Evolutionary conservation across 2,113 vertebrate genomes (phyloP).

Genomic region (Apodemus sylvaticus): DNA sequence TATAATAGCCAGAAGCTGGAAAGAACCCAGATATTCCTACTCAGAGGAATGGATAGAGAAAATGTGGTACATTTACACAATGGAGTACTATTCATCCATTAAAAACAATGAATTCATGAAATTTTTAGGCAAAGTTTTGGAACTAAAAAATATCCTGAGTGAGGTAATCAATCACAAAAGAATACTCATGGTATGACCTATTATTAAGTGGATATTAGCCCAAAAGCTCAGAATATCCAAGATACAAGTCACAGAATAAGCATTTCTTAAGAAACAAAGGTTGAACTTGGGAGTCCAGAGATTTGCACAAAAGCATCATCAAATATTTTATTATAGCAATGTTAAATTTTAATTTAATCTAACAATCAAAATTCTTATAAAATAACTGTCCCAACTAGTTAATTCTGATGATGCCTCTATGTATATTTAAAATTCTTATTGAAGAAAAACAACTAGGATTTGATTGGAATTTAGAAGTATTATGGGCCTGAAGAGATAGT

Average conservation of each 20-base stretch:
- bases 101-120: no score
- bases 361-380: constrained; percentile 5
- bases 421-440: constrained; percentile 31
- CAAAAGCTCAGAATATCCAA: no score
- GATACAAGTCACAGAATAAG: background rate
- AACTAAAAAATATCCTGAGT: no score
- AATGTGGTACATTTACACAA: no score
- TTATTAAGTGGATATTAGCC: no score
- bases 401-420: constrained; percentile 28
- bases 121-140: no score
- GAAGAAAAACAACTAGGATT: constrained; percentile 39
- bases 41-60: no score
- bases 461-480: constrained; percentile 28
- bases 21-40: no score
- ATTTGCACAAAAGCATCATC: background rate
- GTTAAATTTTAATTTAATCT: constrained; percentile 30
- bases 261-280: constrained; percentile 8
- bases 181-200: no score
- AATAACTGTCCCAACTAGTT: constrained; percentile 31
- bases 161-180: no score
- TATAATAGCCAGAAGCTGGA: no score
- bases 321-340: constrained; percentile 34
- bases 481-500: background rate
- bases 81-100: no score
- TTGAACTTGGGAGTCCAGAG: background rate